These are phyloP conservation scores for Rousettus leschenaultii DNA, from an alignment of 2,113 vertebrate species.

Conservation along the genomic window DNA sequence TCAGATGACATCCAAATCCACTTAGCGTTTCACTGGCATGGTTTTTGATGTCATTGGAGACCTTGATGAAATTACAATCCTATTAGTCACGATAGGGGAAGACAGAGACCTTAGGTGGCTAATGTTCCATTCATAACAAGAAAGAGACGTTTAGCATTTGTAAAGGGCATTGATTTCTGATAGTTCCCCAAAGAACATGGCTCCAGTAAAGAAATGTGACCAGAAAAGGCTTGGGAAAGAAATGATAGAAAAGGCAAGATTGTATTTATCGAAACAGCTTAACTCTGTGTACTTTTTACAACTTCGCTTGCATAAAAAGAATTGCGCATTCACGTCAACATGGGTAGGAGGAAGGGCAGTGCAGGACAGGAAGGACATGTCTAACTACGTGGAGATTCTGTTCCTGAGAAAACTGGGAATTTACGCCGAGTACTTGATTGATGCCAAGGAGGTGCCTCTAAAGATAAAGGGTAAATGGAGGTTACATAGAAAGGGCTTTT, in stretches of 20 bases:
- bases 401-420: slow-evolving; percentile 54
- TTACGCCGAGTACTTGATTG: slow-evolving; percentile 47
- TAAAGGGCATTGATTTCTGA: slow-evolving; percentile 73
- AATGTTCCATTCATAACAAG: slow-evolving; percentile 68
- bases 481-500: slow-evolving; percentile 78
- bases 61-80: slow-evolving; percentile 77
- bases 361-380: neutral
- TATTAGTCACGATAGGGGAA: slow-evolving; percentile 70
- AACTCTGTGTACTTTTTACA: slow-evolving; percentile 56
- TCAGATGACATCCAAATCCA: slow-evolving; percentile 71
- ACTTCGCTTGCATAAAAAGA: slow-evolving; percentile 19
- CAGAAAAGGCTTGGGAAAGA: slow-evolving; percentile 58
- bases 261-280: slow-evolving; percentile 56
- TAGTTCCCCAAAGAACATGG: slow-evolving; percentile 60
- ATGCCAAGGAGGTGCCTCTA: slow-evolving; percentile 68
- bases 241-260: slow-evolving; percentile 63
- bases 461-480: slow-evolving; percentile 77
- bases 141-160: slow-evolving; percentile 72
- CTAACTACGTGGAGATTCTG: slow-evolving; percentile 29
- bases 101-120: slow-evolving; percentile 69
- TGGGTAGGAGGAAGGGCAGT: slow-evolving; percentile 26
- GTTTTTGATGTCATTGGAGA: slow-evolving; percentile 71
- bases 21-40: slow-evolving; percentile 54
- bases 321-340: slow-evolving; percentile 21
- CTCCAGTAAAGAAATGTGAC: slow-evolving; percentile 67